Conservation (phyloP, 2,797 vertebrate species). For the Rhodeus uyekii region DNA sequence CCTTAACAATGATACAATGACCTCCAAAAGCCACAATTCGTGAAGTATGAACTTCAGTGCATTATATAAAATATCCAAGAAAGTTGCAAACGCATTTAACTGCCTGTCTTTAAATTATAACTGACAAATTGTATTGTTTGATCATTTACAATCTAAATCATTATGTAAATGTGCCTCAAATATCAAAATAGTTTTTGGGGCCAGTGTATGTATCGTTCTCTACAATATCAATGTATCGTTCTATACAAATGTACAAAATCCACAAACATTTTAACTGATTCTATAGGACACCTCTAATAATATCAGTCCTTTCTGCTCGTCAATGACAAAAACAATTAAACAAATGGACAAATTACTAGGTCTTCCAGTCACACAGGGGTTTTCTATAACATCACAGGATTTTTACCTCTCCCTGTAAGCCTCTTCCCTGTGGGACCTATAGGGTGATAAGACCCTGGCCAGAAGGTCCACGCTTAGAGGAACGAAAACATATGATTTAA, state of each 20-base stretch:
- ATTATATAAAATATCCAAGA: background rate
- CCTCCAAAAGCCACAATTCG: background rate
- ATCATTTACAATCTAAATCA: background rate
- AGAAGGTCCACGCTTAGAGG: conserved; percentile 68
- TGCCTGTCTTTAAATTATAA: background rate
- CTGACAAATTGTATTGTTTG: background rate
- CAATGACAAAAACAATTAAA: conserved; percentile 22
- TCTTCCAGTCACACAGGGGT: conserved; percentile 12
- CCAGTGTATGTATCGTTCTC: conserved; percentile 1
- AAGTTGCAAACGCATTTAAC: background rate
- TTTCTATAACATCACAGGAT: conserved; percentile 52
- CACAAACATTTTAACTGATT: background rate
- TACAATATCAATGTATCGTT: background rate
- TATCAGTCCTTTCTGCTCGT: background rate
- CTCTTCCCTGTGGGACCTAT: conserved; percentile 67
- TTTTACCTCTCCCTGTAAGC: conserved; percentile 73
- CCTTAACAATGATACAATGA: background rate
- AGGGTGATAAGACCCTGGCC: conserved; percentile 61
- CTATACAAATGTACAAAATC: background rate
- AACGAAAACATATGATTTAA: conserved; percentile 74
- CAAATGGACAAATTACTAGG: conserved; percentile 2
- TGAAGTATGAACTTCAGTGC: background rate
- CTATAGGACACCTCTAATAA: background rate
- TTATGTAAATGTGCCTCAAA: background rate
- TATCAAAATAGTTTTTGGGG: background rate